A percentile compares a stretch with the other conserved stretches of the same genome.
Conservation (phyloP, 2,888 invertebrate species). For the Philhelius pedissequus region DNA sequence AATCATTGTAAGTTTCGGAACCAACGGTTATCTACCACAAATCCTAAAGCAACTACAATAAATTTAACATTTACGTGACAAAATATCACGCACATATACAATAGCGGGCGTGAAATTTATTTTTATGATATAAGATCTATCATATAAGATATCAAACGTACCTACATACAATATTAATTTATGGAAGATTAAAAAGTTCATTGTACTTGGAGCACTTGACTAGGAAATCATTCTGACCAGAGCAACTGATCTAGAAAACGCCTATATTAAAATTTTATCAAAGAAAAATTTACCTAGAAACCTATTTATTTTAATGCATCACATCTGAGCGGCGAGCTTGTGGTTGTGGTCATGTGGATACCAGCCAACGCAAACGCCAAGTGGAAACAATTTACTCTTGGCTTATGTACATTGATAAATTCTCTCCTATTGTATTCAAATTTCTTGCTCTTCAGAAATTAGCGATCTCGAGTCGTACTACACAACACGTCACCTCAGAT, state of each 20-base stretch:
- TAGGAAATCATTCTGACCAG: neutral
- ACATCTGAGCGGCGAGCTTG: neutral
- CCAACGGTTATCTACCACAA: too few species aligned
- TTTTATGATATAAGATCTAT: too few species aligned
- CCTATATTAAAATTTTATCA: neutral
- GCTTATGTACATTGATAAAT: conserved; percentile 7
- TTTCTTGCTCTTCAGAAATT: conserved; percentile 22
- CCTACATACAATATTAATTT: too few species aligned
- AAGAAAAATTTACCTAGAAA: conserved; percentile 36
- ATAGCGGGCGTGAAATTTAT: too few species aligned
- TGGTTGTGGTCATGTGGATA: conserved; percentile 1
- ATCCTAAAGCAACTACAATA: too few species aligned
- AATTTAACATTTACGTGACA: too few species aligned
- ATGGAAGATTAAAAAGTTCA: neutral
- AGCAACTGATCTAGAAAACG: neutral
- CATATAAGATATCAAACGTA: too few species aligned
- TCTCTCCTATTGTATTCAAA: conserved; percentile 54
- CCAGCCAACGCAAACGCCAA: neutral
- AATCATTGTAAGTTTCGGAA: too few species aligned
- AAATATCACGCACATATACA: too few species aligned
- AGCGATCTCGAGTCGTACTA: neutral
- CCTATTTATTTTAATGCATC: conserved; percentile 17
- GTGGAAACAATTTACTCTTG: neutral
- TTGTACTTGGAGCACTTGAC: neutral
- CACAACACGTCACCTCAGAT: neutral